Base-by-base conservation (phyloP, 2,888 invertebrate genomes). In the Prenolepis imparis region DNA sequence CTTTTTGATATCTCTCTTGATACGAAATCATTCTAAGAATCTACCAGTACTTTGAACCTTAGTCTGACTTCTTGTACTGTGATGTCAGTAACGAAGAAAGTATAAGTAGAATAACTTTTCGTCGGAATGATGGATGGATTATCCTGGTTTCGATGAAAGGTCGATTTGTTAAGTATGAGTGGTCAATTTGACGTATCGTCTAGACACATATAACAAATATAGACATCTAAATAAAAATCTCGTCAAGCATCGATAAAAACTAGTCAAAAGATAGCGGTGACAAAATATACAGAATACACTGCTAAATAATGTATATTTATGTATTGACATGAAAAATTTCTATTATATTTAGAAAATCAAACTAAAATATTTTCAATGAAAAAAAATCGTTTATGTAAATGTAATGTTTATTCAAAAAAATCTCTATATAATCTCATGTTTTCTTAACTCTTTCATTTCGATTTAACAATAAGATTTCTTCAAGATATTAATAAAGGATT, bases 1-100 rank as follows among this genome's bases (percentile, higher is more conserved):
- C 15, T 6, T 36, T 59, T 28, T 41, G 59, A 73, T 72, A 39
- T 12, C 18, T 18, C 24, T 18, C 18, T 59, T 66, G 6, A 64
- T 18, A 18, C 11, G 18, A 21, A 36, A 52, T 36, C 24, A 0
- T 64, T n/a, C 24, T 24, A 18, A 64, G 36, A 39, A 24, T 77
- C 18, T 48, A 18, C 11, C 15, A 21, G 28, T 74, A 63, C 36
- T 5, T 77, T 77, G 28, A 77, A 77, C n/a, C 12, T 77, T n/a
- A 12, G 21, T 39, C 36, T 24, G 39, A 55, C 28, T 24, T 28
- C 9, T 66, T 28, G 36, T 6, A 63, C 32, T 28, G 9, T 75
- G 36, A 75, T 8, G 18, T 28, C n/a, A 32, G n/a, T 44, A 15
- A 8, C 36, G 21, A 64, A 39, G 24, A 39, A 64, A 74, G 41